A percentile compares a stretch with the other conserved stretches of the same genome.
phyloP scores from a whole-genome alignment of 2,888 invertebrate genomes.

The Pelosia muscerda region DNA sequence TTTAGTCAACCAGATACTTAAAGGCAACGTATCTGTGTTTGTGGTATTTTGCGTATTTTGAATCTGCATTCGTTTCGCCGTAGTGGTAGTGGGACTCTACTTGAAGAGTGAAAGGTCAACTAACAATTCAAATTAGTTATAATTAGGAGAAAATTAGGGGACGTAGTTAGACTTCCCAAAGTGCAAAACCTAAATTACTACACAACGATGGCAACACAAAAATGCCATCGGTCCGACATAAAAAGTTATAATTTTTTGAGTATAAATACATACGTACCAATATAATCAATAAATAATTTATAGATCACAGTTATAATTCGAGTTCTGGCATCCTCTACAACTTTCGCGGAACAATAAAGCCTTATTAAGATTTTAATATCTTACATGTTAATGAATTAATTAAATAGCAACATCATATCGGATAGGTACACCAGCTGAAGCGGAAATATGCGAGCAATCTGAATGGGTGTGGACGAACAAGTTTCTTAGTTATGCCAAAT shows the following conservation, averaged over 20 bases:
- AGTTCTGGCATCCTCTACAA: slow-evolving; percentile 18
- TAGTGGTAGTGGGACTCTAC: not conserved
- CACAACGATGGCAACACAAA: too few species aligned
- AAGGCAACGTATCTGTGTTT: not conserved
- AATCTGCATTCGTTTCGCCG: too few species aligned
- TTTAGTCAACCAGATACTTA: not conserved
- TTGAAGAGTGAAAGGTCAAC: too few species aligned
- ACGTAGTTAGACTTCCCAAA: too few species aligned
- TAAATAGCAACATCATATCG: slow-evolving; percentile 15
- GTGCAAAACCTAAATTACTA: too few species aligned
- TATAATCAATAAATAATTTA: not conserved
- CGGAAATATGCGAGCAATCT: slow-evolving; percentile 42
- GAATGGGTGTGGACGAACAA: slow-evolving; percentile 49
- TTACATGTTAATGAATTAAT: slow-evolving; percentile 17
- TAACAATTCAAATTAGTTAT: too few species aligned
- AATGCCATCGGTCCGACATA: too few species aligned
- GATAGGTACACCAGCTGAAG: slow-evolving; percentile 34
- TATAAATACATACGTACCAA: too few species aligned
- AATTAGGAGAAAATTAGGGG: too few species aligned
- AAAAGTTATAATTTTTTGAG: too few species aligned
- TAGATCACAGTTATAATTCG: slow-evolving; percentile 14
- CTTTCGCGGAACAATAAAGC: slow-evolving; percentile 23
- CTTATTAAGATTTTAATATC: slow-evolving; percentile 22
- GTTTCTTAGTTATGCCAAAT: slow-evolving; percentile 52
- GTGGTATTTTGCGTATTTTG: not conserved